Conservation (phyloP, 2,113 vertebrate genomes). For the Peromyscus polionotus region DNA sequence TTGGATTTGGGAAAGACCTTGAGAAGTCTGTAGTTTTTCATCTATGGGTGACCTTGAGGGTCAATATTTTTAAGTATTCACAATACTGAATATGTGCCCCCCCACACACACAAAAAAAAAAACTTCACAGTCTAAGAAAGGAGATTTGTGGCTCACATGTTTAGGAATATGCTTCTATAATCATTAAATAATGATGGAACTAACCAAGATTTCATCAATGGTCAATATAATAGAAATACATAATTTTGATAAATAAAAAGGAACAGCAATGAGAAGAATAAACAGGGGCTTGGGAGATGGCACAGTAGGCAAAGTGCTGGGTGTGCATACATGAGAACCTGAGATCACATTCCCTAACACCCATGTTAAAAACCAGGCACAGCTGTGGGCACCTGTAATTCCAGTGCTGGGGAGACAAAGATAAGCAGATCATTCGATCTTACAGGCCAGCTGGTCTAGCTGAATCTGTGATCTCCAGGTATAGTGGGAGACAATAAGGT, state of each 20-base stretch:
- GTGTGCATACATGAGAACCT: background rate
- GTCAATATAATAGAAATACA: background rate
- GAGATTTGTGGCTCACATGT: background rate
- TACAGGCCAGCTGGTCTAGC: background rate
- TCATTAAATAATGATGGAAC: background rate
- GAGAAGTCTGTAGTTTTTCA: background rate
- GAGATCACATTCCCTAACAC: background rate
- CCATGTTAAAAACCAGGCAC: background rate
- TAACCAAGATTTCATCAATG: background rate
- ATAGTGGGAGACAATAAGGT: background rate
- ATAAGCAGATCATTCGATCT: background rate
- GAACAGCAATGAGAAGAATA: background rate
- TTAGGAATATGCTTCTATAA: background rate
- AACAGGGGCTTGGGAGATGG: background rate
- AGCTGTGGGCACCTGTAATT: background rate
- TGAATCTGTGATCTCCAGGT: background rate
- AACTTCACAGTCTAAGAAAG: background rate
- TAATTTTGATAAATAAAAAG: background rate
- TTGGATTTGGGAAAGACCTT: background rate
- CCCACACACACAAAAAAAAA: background rate
- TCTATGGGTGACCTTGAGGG: background rate
- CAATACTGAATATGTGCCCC: background rate
- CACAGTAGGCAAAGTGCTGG: background rate
- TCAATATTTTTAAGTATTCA: background rate
- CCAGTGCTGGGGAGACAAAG: background rate